phyloP scores from a whole-genome alignment of 2,888 invertebrate genomes.

The Herminia tarsipennalis region DNA sequence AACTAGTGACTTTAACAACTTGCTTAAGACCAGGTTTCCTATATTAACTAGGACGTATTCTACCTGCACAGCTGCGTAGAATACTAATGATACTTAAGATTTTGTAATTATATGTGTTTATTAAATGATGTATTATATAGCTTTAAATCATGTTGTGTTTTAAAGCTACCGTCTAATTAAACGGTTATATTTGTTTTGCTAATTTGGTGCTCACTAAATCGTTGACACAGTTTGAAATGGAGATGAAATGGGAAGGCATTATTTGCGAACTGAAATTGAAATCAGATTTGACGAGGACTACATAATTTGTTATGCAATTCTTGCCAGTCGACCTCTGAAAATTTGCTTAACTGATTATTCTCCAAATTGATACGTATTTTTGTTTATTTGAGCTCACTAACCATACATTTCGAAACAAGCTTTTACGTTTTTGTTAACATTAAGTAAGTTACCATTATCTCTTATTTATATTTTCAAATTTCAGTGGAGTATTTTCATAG shows the following conservation, averaged over 20 bases:
- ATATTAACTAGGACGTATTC: slow-evolving; percentile 62
- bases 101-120: slow-evolving; percentile 18
- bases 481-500: no score
- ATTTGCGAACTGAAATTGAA: slow-evolving; percentile 13
- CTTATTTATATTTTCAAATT: no score
- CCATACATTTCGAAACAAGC: no score
- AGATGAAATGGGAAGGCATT: slow-evolving; percentile 6
- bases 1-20: slow-evolving; percentile 80
- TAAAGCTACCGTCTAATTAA: background rate
- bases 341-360: background rate
- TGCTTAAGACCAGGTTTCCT: slow-evolving; percentile 73
- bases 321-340: slow-evolving; percentile 10
- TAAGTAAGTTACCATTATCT: no score
- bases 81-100: slow-evolving; percentile 45
- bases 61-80: slow-evolving; percentile 43
- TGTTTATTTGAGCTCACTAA: no score
- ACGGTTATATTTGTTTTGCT: background rate
- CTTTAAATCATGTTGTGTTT: background rate
- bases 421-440: no score
- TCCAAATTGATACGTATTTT: background rate
- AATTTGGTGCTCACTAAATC: background rate
- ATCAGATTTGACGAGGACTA: slow-evolving; percentile 9
- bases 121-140: slow-evolving; percentile 8
- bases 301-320: slow-evolving; percentile 17
- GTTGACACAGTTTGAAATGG: background rate